A percentile compares a stretch with the other conserved stretches of the same genome.
phyloP scores from a whole-genome alignment of 2,888 invertebrate genomes.

The Pollenia griseotomentosa region DNA sequence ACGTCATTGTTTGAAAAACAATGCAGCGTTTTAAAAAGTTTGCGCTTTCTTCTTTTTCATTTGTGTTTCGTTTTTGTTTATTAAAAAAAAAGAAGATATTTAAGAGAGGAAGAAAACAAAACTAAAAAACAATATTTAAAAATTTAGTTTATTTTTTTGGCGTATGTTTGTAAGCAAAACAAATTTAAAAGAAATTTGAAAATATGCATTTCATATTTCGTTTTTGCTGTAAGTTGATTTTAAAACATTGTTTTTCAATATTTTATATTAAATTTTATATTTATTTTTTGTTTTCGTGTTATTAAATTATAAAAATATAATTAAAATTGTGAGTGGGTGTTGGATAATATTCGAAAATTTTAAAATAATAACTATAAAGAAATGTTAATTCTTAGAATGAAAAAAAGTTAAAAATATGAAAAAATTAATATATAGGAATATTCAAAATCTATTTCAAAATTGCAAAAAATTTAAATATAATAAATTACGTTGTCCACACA shows the following conservation, averaged over 20 bases:
- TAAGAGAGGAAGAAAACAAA: neutral
- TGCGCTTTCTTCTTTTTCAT: neutral
- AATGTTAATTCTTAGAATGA: constrained; percentile 67
- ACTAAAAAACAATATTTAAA: constrained; percentile 11
- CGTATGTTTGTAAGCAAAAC: constrained; percentile 14
- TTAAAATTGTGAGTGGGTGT: constrained; percentile 49
- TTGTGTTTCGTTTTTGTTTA: neutral
- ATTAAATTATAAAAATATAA: constrained; percentile 40
- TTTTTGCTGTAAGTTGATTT: neutral
- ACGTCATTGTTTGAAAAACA: constrained; percentile 68
- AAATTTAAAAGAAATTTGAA: neutral
- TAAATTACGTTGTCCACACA: constrained; percentile 3
- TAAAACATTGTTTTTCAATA: constrained; percentile 39
- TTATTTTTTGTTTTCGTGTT: constrained; percentile 10
- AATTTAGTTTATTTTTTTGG: constrained; percentile 30
- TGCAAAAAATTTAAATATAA: neutral
- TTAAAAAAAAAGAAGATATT: neutral
- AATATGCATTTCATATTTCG: neutral
- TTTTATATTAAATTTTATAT: constrained; percentile 7
- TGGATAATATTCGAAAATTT: constrained; percentile 46
- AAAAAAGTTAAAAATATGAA: constrained; percentile 27
- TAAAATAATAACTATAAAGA: constrained; percentile 60
- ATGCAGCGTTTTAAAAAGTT: constrained; percentile 49
- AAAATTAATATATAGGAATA: neutral
- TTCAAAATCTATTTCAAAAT: no score